phyloP scores from a whole-genome alignment of 2,797 vertebrate genomes.

The Limnodromus scolopaceus region DNA sequence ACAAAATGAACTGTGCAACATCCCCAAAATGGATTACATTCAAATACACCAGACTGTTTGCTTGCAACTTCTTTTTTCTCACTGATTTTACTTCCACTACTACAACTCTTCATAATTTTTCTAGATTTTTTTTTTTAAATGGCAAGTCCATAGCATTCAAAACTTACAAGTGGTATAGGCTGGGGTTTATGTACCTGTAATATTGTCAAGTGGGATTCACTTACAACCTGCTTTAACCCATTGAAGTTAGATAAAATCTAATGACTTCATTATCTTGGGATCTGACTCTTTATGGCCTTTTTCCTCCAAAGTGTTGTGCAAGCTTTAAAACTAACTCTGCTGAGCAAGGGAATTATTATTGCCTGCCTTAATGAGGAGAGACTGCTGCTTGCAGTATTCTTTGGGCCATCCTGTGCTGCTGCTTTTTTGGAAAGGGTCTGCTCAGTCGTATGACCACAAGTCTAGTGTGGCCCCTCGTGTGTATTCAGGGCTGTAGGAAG shows the following conservation, averaged over 20 bases:
- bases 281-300: neutral
- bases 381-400: neutral
- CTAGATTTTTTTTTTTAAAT: neutral
- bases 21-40: neutral
- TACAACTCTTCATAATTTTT: neutral
- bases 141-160: neutral
- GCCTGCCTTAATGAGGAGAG: neutral
- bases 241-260: neutral
- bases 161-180: neutral
- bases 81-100: neutral
- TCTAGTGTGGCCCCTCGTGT: fast-evolving
- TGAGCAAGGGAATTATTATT: neutral
- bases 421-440: neutral
- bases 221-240: neutral
- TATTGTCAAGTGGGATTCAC: neutral
- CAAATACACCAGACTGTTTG: neutral
- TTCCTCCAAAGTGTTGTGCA: neutral
- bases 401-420: neutral
- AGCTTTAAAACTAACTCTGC: neutral
- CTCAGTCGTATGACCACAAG: neutral
- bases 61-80: neutral
- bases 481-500: neutral
- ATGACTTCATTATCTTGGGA: neutral
- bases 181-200: neutral
- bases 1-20: neutral